Evolutionary conservation across 2,888 invertebrate species (phyloP).

Genomic region (Exephanes ischioxanthus): DNA sequence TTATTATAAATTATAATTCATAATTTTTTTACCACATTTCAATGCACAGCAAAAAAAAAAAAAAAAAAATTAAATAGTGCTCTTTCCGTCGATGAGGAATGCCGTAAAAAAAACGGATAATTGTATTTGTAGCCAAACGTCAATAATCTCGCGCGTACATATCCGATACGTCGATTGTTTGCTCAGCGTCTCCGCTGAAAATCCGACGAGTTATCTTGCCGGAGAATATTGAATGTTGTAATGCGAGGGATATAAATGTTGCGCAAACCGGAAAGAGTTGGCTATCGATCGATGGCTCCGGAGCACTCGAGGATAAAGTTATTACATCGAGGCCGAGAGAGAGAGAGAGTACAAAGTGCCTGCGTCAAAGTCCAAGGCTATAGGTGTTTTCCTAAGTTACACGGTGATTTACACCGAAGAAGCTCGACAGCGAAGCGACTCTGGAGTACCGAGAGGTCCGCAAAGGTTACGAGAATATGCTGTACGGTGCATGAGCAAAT

Average conservation of each 20-base stretch:
- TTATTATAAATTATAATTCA: too few relatives aligned
- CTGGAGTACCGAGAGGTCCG: slow-evolving; percentile 4
- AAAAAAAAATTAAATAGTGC: too few relatives aligned
- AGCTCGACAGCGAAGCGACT: neutral
- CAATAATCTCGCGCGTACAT: slow-evolving; percentile 23
- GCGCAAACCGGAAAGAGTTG: slow-evolving; percentile 52
- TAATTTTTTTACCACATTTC: too few relatives aligned
- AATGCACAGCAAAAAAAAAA: neutral
- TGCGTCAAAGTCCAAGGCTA: slow-evolving; percentile 55
- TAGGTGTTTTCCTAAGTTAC: slow-evolving; percentile 35
- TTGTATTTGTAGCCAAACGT: slow-evolving; percentile 53
- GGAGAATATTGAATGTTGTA: slow-evolving; percentile 4
- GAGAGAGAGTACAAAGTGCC: slow-evolving; percentile 37
- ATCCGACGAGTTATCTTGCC: slow-evolving; percentile 9
- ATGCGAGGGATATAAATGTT: slow-evolving; percentile 11
- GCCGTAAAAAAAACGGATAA: slow-evolving; percentile 16
- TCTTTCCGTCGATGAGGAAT: slow-evolving; percentile 11
- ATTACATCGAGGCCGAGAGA: slow-evolving; percentile 33
- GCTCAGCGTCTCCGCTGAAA: slow-evolving; percentile 12
- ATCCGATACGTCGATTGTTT: slow-evolving; percentile 48
- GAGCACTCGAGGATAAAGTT: slow-evolving; percentile 44
- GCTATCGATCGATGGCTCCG: slow-evolving; percentile 53
- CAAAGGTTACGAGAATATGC: slow-evolving; percentile 1
- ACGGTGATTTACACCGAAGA: slow-evolving; percentile 31
- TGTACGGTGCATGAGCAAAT: neutral